Evolutionary conservation across 35 echinoderm and acorn worm genomes (phyloP).

Genomic region (Antedon bifida): DNA sequence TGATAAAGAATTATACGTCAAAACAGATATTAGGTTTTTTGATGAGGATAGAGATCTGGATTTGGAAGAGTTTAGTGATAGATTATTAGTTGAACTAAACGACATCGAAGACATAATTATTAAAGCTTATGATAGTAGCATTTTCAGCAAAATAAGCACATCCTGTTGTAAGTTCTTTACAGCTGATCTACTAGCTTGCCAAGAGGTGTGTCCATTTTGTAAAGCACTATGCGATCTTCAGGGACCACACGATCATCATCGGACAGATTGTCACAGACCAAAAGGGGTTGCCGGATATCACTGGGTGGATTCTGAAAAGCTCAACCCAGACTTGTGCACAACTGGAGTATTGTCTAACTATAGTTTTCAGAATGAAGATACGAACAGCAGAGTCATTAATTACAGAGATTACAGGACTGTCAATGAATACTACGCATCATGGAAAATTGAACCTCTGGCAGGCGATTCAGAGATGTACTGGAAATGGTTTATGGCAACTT

Average conservation of each 20-base stretch:
- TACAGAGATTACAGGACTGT: slow-evolving; percentile 23
- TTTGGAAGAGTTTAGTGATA: neutral
- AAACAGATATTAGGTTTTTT: neutral
- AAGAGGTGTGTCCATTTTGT: neutral
- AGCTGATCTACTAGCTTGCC: neutral
- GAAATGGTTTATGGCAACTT: slow-evolving; percentile 12
- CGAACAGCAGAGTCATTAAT: neutral
- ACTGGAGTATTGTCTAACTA: neutral
- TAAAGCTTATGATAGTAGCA: neutral
- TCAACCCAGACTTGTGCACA: neutral
- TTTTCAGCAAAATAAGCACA: neutral
- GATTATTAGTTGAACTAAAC: neutral
- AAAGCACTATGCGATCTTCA: neutral
- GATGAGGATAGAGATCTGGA: neutral
- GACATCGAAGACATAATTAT: neutral
- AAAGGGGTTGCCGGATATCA: neutral
- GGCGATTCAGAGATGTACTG: slow-evolving; percentile 17
- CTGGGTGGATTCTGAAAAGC: neutral
- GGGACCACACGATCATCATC: neutral
- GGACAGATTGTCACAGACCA: neutral
- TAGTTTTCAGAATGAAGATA: neutral
- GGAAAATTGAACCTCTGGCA: slow-evolving; percentile 8
- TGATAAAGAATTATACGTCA: too few species aligned
- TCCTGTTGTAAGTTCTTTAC: neutral
- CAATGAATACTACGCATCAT: neutral